These are phyloP conservation scores for Tinea trinotella DNA, from an alignment of 2,888 invertebrate genomes.

Conservation along the genomic window DNA sequence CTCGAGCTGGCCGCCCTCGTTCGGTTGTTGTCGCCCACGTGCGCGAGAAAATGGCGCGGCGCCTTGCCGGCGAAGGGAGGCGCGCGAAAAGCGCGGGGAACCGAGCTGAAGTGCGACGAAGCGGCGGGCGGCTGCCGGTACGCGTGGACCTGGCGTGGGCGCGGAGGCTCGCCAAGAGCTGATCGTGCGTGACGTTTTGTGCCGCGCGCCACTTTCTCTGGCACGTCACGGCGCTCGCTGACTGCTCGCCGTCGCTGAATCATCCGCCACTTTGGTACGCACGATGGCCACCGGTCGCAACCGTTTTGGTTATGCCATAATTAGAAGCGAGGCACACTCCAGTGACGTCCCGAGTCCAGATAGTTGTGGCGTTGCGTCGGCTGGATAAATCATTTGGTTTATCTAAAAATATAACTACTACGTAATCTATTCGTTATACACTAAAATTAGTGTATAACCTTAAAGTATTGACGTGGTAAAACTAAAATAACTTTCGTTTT, in stretches of 20 bases:
- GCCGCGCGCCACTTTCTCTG: conserved; percentile 30
- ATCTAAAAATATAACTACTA: conserved; percentile 53
- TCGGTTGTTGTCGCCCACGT: conserved; percentile 39
- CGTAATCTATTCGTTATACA: conserved; percentile 31
- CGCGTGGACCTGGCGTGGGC: conserved; percentile 38
- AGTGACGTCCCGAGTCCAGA: conserved; percentile 57
- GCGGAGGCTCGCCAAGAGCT: conserved; percentile 52
- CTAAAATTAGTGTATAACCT: conserved; percentile 7
- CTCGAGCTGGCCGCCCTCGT: conserved; percentile 52
- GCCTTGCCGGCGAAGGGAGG: conserved; percentile 50
- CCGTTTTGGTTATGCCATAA: conserved; percentile 65
- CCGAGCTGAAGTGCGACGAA: conserved; percentile 54
- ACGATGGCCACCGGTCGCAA: conserved; percentile 33
- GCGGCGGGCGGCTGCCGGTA: conserved; percentile 29
- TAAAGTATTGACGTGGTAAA: conserved; percentile 5
- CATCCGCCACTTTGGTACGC: conserved; percentile 45
- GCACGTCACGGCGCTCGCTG: conserved; percentile 24
- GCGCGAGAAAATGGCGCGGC: conserved; percentile 70
- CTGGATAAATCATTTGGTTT: conserved; percentile 49
- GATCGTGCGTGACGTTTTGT: conserved; percentile 33
- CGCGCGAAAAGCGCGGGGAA: conserved; percentile 66
- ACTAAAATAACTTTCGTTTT: conserved; percentile 1
- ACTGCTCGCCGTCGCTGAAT: no score
- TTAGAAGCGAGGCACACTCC: conserved; percentile 56
- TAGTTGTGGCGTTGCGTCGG: conserved; percentile 54